phyloP scores from a whole-genome alignment of 2,888 invertebrate genomes.

The Drosophila fulvimacula region DNA sequence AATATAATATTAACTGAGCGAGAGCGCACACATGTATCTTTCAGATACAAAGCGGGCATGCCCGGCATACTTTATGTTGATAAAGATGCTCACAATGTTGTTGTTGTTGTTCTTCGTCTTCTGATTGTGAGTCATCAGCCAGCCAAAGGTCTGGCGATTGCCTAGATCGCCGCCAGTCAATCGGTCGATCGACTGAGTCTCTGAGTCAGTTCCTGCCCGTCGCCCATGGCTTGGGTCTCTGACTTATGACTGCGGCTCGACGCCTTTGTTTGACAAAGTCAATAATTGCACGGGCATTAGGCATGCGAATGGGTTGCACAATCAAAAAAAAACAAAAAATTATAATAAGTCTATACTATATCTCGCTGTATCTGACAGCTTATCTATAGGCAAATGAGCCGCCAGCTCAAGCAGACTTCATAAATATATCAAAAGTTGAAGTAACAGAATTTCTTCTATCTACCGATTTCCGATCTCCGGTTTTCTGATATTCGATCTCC shows the following conservation, averaged over 20 bases:
- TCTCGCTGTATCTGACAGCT: constrained; percentile 10
- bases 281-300: constrained; percentile 38
- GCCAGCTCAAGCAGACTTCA: too few species aligned
- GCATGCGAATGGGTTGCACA: constrained; percentile 45
- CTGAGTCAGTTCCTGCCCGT: constrained; percentile 45
- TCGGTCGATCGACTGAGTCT: constrained; percentile 13
- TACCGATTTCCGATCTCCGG: too few species aligned
- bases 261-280: constrained; percentile 46
- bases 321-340: not conserved
- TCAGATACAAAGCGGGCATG: constrained; percentile 40
- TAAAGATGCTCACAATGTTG: constrained; percentile 16
- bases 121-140: constrained; percentile 50
- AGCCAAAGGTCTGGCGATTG: constrained; percentile 38
- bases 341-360: constrained; percentile 2
- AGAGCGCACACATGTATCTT: constrained; percentile 43
- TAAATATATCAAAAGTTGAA: too few species aligned
- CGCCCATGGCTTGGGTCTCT: constrained; percentile 4
- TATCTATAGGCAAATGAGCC: constrained; percentile 14
- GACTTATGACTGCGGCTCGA: constrained; percentile 10
- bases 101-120: constrained; percentile 31
- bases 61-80: constrained; percentile 28
- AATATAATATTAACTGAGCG: constrained; percentile 59
- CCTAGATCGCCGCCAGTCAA: constrained; percentile 32
- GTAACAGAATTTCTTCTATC: too few species aligned
- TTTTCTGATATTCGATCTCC: too few species aligned